These are phyloP conservation scores for Anolis apletophallus DNA, from an alignment of 2,797 vertebrate genomes.

Conservation along the genomic window DNA sequence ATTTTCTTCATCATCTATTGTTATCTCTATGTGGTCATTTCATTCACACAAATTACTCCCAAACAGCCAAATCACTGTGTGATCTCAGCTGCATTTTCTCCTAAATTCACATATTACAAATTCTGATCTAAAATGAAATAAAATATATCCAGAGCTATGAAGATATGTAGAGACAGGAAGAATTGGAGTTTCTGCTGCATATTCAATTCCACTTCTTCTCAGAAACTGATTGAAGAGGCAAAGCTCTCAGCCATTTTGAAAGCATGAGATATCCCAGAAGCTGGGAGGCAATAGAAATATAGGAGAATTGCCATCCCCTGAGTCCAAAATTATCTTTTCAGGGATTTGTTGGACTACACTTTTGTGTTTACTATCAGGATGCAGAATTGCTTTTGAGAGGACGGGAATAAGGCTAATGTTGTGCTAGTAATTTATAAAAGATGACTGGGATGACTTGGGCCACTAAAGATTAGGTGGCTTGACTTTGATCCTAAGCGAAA, in stretches of 20 bases:
- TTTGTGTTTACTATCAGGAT: conserved; percentile 3
- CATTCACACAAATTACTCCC: neutral
- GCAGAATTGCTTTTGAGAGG: conserved; percentile 25
- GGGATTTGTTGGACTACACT: conserved; percentile 5
- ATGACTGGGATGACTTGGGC: conserved; percentile 22
- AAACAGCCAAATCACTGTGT: no score
- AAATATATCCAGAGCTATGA: neutral
- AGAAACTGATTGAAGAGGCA: neutral
- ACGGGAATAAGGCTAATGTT: conserved; percentile 24
- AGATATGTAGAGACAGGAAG: neutral
- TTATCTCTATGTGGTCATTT: neutral
- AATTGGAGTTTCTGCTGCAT: neutral
- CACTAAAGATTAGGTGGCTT: conserved; percentile 33
- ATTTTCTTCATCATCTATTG: neutral
- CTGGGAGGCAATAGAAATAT: neutral
- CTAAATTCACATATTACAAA: no score
- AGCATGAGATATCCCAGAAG: neutral
- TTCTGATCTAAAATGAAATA: no score
- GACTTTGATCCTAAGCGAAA: conserved; percentile 36
- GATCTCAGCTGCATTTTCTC: no score
- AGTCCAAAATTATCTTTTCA: conserved; percentile 9
- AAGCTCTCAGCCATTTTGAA: neutral
- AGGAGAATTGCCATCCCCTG: neutral
- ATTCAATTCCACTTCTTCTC: neutral
- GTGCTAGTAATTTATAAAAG: conserved; percentile 36